A percentile compares a stretch with the other conserved stretches of the same genome.
Evolutionary conservation across 2,113 vertebrate genomes (phyloP).

Genomic region (Vanacampus margaritifer): DNA sequence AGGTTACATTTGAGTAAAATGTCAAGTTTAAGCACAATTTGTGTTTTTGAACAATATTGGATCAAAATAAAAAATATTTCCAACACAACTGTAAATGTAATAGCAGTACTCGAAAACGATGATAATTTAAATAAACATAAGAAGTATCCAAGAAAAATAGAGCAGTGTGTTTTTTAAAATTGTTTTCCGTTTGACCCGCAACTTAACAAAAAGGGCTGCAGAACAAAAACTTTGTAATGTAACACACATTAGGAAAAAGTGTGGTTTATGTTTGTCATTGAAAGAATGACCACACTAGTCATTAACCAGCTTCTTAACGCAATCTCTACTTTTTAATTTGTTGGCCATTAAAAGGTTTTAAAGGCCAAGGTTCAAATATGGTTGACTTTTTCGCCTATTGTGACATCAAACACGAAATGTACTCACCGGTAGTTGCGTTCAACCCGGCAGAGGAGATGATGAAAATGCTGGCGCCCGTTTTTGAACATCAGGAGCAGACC

Average conservation of each 20-base stretch:
- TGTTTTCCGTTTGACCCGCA: not conserved
- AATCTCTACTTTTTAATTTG: not conserved
- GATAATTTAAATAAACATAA: no score
- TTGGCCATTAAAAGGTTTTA: not conserved
- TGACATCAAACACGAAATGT: constrained; percentile 7
- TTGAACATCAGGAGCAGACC: constrained; percentile 37
- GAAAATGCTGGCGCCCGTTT: constrained; percentile 25
- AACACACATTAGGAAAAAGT: no score
- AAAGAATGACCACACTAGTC: not conserved
- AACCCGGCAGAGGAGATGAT: constrained; percentile 5
- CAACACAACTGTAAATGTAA: no score
- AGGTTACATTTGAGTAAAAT: no score
- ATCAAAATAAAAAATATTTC: no score
- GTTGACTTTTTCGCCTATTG: no score
- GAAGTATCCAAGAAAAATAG: not conserved
- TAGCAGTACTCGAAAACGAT: no score
- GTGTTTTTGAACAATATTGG: no score
- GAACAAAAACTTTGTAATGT: no score
- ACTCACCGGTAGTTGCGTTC: constrained; percentile 47
- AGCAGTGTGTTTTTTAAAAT: not conserved
- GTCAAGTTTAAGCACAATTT: no score
- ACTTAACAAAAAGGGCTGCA: not conserved
- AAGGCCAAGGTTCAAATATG: not conserved
- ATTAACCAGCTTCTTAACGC: not conserved
- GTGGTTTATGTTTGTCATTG: no score